A percentile compares a stretch with the other conserved stretches of the same genome.
phyloP scores from a whole-genome alignment of 2,113 vertebrate genomes.

The Clarias macrocephalus region DNA sequence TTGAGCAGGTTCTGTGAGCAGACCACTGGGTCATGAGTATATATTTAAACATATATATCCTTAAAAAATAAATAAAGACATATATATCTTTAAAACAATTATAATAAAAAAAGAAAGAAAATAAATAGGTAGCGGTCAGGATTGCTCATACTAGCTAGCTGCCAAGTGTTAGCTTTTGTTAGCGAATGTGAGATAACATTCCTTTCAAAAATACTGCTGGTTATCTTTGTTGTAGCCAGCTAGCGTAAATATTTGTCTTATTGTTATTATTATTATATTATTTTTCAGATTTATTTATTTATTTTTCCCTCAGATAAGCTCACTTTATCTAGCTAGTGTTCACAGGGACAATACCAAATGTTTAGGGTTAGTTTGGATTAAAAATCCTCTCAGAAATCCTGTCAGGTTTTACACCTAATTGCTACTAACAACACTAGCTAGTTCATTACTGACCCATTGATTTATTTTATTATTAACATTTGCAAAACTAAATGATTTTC shows the following conservation, averaged over 20 bases:
- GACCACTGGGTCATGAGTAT: not conserved
- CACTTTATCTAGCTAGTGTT: not conserved
- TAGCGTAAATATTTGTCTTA: not conserved
- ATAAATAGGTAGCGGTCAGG: not conserved
- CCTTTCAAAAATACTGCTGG: not conserved
- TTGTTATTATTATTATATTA: too few species aligned
- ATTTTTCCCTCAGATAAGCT: not conserved
- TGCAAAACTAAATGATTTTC: not conserved
- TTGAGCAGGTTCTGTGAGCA: not conserved
- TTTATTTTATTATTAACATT: not conserved
- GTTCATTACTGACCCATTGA: not conserved
- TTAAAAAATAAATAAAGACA: not conserved
- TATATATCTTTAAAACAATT: not conserved
- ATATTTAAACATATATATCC: not conserved
- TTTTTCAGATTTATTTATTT: too few species aligned
- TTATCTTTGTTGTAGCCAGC: not conserved
- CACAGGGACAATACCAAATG: not conserved
- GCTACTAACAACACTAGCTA: not conserved
- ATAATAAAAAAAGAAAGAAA: not conserved
- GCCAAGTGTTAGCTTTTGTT: not conserved
- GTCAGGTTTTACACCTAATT: not conserved
- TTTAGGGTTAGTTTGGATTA: not conserved
- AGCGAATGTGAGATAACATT: not conserved
- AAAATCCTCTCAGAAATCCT: not conserved
- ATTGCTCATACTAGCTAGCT: not conserved